These are phyloP conservation scores for Thymelicus lineola DNA, from an alignment of 2,888 invertebrate genomes.

Conservation along the genomic window DNA sequence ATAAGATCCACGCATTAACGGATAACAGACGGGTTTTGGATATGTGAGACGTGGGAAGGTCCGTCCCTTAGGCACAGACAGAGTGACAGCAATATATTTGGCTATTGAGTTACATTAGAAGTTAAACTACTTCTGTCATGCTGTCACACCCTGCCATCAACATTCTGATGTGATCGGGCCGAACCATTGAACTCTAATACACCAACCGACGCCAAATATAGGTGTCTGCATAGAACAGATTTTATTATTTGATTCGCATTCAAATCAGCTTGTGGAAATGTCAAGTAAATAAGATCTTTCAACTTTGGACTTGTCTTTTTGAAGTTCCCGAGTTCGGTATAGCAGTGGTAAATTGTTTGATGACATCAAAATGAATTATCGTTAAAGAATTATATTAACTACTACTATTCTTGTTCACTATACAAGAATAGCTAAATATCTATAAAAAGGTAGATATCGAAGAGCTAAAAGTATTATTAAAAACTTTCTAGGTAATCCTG, in stretches of 20 bases:
- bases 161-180: slow-evolving; percentile 8
- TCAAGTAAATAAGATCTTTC: slow-evolving; percentile 23
- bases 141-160: slow-evolving; percentile 19
- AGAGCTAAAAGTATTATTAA: no score
- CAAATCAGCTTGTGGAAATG: slow-evolving; percentile 21
- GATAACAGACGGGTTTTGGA: slow-evolving; percentile 46
- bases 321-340: neutral
- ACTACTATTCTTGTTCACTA: no score
- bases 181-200: slow-evolving; percentile 23
- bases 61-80: slow-evolving; percentile 61
- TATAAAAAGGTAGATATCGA: no score
- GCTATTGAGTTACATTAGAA: slow-evolving; percentile 56
- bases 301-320: neutral
- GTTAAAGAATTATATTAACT: no score
- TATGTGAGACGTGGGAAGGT: slow-evolving; percentile 66
- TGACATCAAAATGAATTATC: no score
- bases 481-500: no score
- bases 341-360: neutral
- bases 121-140: slow-evolving; percentile 38
- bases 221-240: slow-evolving; percentile 13
- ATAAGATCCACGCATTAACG: slow-evolving; percentile 37
- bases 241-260: slow-evolving; percentile 33
- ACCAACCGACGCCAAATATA: slow-evolving; percentile 14
- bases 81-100: slow-evolving; percentile 55
- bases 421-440: no score